Evolutionary conservation across 2,797 vertebrate species (phyloP), one percentile per base, ranked within the genome.

Genomic region (Sebastes umbrosus): DNA sequence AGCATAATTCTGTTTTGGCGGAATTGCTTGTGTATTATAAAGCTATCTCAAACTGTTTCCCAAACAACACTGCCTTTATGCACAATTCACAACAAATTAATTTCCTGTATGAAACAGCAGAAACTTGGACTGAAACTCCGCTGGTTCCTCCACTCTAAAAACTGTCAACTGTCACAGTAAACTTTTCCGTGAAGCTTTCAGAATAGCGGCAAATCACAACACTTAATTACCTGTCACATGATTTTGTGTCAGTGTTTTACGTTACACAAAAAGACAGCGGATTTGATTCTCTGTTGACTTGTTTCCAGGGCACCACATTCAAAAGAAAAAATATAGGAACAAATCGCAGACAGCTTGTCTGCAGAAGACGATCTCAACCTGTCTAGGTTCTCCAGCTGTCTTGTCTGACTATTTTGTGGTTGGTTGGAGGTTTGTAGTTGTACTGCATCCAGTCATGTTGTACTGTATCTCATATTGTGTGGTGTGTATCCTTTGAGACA

Each of bases 141-240:
- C 55, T 13, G 10, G 3, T 71, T 70, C 25, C 31, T 68, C 67
- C 68, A 27, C 32, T 65, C 6, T 36, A 25, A 34, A 68, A 64
- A 36, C 27, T 36, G n/a, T 25, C 43, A 63, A 9, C 39, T 57
- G 58, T 55, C 64, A 75, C 14, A 8, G 46, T 69, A 27, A 20
- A 13, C 27, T 69, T 79, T 84, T 73, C 20, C 6, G 3, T 59
- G 4, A 24, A 46, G 20, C 12, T 16, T 71, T 55, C 39, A 81
- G 25, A 29, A 73, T 34, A 80, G 14, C 29, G 1, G 20, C 52
- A 69, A 83, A 69, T 81, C 39, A 62, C 22, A 64, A n/a, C 18
- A 57, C 62, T 79, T 87, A 69, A 88, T 89, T 79, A 86, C 79
- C 60, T 50, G 77, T 58, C 58, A 46, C 20, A 52, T 82, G 69